phyloP scores from a whole-genome alignment of 2,113 vertebrate genomes.

The Sisor rabdophorus region DNA sequence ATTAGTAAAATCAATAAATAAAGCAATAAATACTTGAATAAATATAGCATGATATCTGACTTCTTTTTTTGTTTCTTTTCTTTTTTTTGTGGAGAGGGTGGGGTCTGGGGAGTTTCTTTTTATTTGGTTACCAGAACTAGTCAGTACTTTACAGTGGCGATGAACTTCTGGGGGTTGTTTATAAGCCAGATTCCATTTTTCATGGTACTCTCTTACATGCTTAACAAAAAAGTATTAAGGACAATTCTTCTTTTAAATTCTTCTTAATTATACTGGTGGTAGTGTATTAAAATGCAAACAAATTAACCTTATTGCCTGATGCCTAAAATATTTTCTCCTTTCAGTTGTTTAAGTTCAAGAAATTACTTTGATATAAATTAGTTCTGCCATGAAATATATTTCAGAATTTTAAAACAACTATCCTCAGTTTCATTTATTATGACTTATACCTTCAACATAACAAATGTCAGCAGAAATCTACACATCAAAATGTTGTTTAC shows the following conservation, averaged over 20 bases:
- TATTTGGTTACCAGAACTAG: background rate
- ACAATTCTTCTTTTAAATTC: conserved; percentile 28
- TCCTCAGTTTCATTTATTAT: conserved; percentile 5
- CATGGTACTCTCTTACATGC: conserved; percentile 30
- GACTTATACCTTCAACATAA: conserved; percentile 6
- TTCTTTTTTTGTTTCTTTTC: conserved; percentile 47
- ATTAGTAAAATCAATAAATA: conserved; percentile 64
- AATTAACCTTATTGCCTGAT: conserved; percentile 71
- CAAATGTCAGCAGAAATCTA: conserved; percentile 33
- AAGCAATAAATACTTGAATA: conserved; percentile 71
- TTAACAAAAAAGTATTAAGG: conserved; percentile 43
- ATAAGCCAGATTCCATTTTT: conserved; percentile 27
- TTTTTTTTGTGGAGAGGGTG: background rate
- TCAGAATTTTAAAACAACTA: conserved; percentile 11
- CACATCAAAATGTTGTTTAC: conserved; percentile 28
- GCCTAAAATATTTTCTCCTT: conserved; percentile 58
- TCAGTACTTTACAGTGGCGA: conserved; percentile 1
- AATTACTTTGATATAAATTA: conserved; percentile 26
- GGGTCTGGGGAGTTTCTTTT: background rate
- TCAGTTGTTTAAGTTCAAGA: conserved; percentile 31
- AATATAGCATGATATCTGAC: conserved; percentile 67
- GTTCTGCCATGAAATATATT: conserved; percentile 14
- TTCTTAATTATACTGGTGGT: conserved; percentile 30
- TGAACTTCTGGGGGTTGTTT: conserved; percentile 58
- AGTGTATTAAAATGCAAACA: conserved; percentile 60